These are phyloP conservation scores for Drosophila putrida DNA, from an alignment of 2,888 invertebrate species.

Conservation along the genomic window DNA sequence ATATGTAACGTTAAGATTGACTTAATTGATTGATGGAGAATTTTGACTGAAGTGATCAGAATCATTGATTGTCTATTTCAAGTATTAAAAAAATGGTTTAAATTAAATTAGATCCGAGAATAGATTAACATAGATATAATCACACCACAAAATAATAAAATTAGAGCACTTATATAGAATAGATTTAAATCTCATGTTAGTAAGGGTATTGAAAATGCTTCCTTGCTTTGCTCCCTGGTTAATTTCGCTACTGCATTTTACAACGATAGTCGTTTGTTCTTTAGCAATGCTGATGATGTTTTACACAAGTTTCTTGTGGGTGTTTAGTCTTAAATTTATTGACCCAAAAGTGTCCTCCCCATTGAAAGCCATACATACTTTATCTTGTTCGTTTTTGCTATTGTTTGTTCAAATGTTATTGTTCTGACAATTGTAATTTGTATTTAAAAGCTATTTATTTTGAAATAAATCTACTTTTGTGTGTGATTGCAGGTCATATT, in stretches of 20 bases:
- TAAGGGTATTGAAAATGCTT: constrained; percentile 1
- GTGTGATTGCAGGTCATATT: constrained; percentile 9
- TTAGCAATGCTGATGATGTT: constrained; percentile 33
- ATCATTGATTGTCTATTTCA: too few relatives aligned
- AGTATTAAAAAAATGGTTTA: too few relatives aligned
- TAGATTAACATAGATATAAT: too few relatives aligned
- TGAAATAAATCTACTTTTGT: constrained; percentile 49
- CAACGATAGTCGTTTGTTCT: constrained; percentile 25
- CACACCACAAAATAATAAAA: too few relatives aligned
- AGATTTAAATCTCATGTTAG: not conserved
- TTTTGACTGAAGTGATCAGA: too few relatives aligned
- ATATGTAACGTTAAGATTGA: not conserved
- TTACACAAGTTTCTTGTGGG: constrained; percentile 39
- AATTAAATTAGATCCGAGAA: too few relatives aligned
- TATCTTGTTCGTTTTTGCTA: constrained; percentile 1
- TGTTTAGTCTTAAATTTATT: constrained; percentile 46
- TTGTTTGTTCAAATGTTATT: constrained; percentile 26
- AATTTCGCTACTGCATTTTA: constrained; percentile 29
- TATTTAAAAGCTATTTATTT: constrained; percentile 53
- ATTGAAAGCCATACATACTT: not conserved
- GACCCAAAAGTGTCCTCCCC: constrained; percentile 27
- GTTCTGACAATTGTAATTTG: constrained; percentile 50
- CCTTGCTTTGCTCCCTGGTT: not conserved
- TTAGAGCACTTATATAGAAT: too few relatives aligned
- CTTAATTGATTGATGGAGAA: too few relatives aligned